Percentiles rank a stretch among this genome's conserved stretches.
Conservation (phyloP, 1,140 invertebrate genomes). For the Planococcus citri region DNA sequence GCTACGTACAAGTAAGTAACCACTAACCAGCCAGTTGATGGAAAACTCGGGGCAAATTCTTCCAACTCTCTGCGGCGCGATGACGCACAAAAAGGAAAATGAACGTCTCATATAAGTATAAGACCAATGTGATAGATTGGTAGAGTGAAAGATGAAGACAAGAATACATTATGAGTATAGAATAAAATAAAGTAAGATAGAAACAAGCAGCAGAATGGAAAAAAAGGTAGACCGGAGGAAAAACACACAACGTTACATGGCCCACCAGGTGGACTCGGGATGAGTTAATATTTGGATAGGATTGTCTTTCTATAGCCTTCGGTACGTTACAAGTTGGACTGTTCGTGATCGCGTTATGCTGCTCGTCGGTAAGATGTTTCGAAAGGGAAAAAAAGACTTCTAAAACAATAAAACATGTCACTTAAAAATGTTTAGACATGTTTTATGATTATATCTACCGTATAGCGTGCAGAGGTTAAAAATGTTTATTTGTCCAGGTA, state of each 20-base stretch:
- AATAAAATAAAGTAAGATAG: too few species aligned
- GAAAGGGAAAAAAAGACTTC: slow-evolving; percentile 10
- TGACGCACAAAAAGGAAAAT: neutral
- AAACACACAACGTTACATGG: slow-evolving; percentile 1
- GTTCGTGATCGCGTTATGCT: neutral
- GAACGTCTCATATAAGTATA: neutral
- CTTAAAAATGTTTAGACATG: slow-evolving; percentile 20
- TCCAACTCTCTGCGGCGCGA: too few species aligned
- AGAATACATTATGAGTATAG: slow-evolving; percentile 12
- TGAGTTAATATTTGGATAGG: slow-evolving; percentile 18
- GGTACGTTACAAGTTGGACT: neutral
- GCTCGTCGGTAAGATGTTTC: neutral
- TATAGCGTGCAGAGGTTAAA: slow-evolving; percentile 20
- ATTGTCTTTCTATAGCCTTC: neutral
- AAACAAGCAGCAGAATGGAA: neutral
- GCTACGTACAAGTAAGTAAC: too few species aligned
- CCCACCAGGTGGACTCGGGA: slow-evolving; percentile 12
- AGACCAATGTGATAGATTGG: neutral
- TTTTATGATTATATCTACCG: slow-evolving; percentile 20
- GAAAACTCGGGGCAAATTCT: too few species aligned
- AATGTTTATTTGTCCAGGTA: slow-evolving; percentile 17
- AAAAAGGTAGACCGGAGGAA: neutral
- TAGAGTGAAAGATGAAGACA: slow-evolving; percentile 18
- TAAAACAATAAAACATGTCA: slow-evolving; percentile 20
- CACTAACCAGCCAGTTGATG: too few species aligned